Evolutionary conservation across 2,797 vertebrate species (phyloP).

Genomic region (Brotula barbata): DNA sequence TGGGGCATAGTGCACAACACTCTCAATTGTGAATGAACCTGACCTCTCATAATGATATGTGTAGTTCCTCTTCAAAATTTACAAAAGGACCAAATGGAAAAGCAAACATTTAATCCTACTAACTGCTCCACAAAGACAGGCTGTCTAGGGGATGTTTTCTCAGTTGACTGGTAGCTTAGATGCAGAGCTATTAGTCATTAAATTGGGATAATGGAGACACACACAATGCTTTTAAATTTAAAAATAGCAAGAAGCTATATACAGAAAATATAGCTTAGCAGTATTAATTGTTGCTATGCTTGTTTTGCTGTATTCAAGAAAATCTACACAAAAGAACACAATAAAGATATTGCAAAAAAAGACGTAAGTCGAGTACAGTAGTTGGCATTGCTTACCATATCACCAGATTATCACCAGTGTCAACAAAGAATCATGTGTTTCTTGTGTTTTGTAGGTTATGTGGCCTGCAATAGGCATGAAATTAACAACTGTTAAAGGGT

Average conservation of each 20-base stretch:
- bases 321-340: no score
- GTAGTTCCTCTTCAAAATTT: slow-evolving; percentile 61
- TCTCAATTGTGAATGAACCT: slow-evolving; percentile 32
- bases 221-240: slow-evolving; percentile 13
- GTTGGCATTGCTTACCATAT: no score
- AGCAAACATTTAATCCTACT: slow-evolving; percentile 64
- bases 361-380: no score
- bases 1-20: slow-evolving; percentile 6
- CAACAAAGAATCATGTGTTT: no score
- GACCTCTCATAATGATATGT: slow-evolving; percentile 35
- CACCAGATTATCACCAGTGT: no score
- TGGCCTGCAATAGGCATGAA: no score
- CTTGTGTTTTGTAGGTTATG: no score
- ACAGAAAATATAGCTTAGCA: not conserved
- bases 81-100: slow-evolving; percentile 58
- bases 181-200: slow-evolving; percentile 45
- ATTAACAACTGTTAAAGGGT: no score
- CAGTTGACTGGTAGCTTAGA: slow-evolving; percentile 49
- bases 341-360: no score
- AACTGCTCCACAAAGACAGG: slow-evolving; percentile 62
- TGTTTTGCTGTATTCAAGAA: no score
- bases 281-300: no score
- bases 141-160: slow-evolving; percentile 50
- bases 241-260: not conserved
- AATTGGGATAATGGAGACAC: slow-evolving; percentile 29